Evolutionary conservation across 2,888 invertebrate species (phyloP).

Genomic region (Allacma fusca): DNA sequence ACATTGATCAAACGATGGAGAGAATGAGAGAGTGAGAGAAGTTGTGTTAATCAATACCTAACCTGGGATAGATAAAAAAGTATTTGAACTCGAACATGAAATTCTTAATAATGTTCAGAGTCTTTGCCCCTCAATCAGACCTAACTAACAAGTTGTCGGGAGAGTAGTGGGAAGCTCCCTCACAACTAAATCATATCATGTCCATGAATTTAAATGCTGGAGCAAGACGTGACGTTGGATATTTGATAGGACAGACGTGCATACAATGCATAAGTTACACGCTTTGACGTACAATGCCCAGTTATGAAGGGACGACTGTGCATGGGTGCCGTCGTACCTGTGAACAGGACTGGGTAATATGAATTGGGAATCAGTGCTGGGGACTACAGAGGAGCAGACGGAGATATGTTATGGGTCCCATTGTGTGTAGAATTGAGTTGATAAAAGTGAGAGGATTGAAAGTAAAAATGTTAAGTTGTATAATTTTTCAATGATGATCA

Average conservation of each 20-base stretch:
- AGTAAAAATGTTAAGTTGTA: conserved; percentile 9
- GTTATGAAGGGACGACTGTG: too few relatives aligned
- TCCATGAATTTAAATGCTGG: conserved; percentile 1
- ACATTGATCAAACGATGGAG: conserved; percentile 17
- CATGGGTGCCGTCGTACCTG: too few relatives aligned
- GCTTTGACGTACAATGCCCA: background rate
- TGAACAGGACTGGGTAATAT: too few relatives aligned
- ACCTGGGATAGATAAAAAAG: background rate
- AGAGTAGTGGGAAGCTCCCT: background rate
- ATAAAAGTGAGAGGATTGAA: conserved; percentile 13
- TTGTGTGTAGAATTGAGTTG: conserved; percentile 8
- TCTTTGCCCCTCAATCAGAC: background rate
- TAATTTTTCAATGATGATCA: conserved; percentile 21
- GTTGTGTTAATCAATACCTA: background rate
- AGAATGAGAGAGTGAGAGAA: background rate
- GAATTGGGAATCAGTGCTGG: too few relatives aligned
- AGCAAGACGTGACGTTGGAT: background rate
- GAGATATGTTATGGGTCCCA: background rate
- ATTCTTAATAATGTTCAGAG: background rate
- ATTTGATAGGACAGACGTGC: background rate
- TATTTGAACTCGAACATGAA: background rate
- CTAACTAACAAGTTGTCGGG: background rate
- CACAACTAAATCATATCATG: background rate
- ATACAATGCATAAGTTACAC: background rate
- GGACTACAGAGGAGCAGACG: too few relatives aligned